Conservation (phyloP, 2,113 vertebrate genomes). For the Chinchilla lanigera region DNA sequence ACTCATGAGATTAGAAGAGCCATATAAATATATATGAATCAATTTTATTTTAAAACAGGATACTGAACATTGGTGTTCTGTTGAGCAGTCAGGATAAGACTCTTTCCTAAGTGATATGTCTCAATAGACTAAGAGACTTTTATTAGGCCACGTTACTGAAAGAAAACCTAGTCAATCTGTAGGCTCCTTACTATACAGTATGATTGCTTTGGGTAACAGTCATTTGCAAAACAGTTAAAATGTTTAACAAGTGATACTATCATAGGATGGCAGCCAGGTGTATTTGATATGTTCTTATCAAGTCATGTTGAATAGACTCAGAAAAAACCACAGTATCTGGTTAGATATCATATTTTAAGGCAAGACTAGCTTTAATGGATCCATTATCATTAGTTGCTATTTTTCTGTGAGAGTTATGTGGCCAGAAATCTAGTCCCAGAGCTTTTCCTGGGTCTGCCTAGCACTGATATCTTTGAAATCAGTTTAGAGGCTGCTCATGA, state of each 20-base stretch:
- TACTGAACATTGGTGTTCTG: slow-evolving; percentile 58
- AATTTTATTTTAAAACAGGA: slow-evolving; percentile 61
- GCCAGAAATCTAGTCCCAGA: not conserved
- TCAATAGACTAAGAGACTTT: not conserved
- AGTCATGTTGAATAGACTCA: not conserved
- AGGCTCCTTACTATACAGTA: not conserved
- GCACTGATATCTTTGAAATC: not conserved
- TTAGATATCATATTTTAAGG: not conserved
- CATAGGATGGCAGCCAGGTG: not conserved
- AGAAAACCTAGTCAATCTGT: not conserved
- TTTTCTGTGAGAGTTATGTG: not conserved
- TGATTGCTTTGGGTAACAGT: not conserved
- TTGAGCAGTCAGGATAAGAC: slow-evolving; percentile 11
- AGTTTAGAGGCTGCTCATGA: not conserved
- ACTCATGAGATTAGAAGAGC: slow-evolving; percentile 53
- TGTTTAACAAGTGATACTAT: not conserved
- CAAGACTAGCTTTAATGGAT: not conserved
- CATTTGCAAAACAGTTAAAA: slow-evolving; percentile 22
- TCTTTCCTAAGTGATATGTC: slow-evolving; percentile 43
- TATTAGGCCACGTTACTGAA: slow-evolving; percentile 5
- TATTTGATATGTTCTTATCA: not conserved
- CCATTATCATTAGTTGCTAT: not conserved
- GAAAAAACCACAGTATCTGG: not conserved
- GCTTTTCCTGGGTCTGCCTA: not conserved
- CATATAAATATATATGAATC: slow-evolving; percentile 43